phyloP scores from a whole-genome alignment of 2,888 invertebrate genomes.

The Agrochola lota region DNA sequence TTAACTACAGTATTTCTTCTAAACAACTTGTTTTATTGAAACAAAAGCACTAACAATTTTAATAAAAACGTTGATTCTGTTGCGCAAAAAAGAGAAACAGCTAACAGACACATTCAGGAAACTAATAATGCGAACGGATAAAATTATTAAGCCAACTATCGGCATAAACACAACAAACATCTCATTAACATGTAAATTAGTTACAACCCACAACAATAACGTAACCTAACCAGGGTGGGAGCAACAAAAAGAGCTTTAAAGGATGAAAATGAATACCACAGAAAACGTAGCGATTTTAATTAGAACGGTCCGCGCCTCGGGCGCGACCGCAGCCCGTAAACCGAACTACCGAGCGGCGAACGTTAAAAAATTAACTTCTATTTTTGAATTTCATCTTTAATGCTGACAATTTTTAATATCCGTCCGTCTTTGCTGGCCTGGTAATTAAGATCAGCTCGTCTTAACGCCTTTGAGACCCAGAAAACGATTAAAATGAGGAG shows the following conservation, averaged over 20 bases:
- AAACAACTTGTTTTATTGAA: slow-evolving; percentile 28
- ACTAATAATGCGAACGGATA: slow-evolving; percentile 69
- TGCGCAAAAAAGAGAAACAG: slow-evolving; percentile 49
- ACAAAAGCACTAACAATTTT: slow-evolving; percentile 20
- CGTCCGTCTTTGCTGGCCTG: slow-evolving; percentile 68
- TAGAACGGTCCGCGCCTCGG: slow-evolving; percentile 85
- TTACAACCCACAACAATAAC: slow-evolving; percentile 87
- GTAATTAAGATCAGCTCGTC: slow-evolving; percentile 68
- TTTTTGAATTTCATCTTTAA: slow-evolving; percentile 72
- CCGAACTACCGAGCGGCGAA: slow-evolving; percentile 73
- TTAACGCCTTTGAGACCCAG: slow-evolving; percentile 42
- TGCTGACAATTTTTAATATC: slow-evolving; percentile 70
- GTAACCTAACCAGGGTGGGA: slow-evolving; percentile 81
- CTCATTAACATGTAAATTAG: slow-evolving; percentile 90
- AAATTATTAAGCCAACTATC: slow-evolving; percentile 72
- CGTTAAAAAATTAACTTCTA: slow-evolving; percentile 71
- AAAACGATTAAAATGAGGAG: slow-evolving; percentile 44
- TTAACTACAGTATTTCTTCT: slow-evolving; percentile 27
- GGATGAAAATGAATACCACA: slow-evolving; percentile 88
- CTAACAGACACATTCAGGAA: slow-evolving; percentile 51
- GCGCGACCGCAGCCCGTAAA: slow-evolving; percentile 83
- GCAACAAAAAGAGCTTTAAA: slow-evolving; percentile 87
- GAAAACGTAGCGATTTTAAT: slow-evolving; percentile 89
- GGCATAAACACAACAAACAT: slow-evolving; percentile 76
- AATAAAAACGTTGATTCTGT: slow-evolving; percentile 40